Evolutionary conservation across 2,888 invertebrate species (phyloP).

Genomic region (Idaea straminata): DNA sequence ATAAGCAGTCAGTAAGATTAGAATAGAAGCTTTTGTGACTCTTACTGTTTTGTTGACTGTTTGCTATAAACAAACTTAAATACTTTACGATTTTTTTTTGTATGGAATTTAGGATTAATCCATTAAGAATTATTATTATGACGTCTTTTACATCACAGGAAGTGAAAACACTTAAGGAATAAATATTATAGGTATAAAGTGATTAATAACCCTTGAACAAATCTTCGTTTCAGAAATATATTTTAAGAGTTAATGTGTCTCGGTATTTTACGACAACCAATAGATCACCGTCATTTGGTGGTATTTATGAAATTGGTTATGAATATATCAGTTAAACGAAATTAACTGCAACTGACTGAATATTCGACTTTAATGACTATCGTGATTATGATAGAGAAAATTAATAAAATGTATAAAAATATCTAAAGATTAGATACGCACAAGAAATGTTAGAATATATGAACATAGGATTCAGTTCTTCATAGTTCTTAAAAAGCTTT

Average conservation of each 20-base stretch:
- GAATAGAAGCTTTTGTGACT: slow-evolving; percentile 36
- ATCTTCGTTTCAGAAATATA: background rate
- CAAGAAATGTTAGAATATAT: background rate
- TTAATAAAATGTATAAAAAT: background rate
- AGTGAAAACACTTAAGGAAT: slow-evolving; percentile 36
- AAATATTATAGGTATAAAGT: slow-evolving; percentile 30
- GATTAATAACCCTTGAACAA: slow-evolving; percentile 39
- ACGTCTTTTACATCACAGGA: slow-evolving; percentile 27
- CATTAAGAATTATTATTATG: background rate
- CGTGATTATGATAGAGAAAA: background rate
- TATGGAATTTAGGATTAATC: slow-evolving; percentile 17
- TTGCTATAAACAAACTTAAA: slow-evolving; percentile 34
- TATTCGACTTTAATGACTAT: background rate
- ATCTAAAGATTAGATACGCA: background rate
- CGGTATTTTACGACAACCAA: background rate
- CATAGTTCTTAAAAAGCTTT: no score
- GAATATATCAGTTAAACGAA: background rate
- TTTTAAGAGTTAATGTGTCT: background rate
- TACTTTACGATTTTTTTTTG: slow-evolving; percentile 21
- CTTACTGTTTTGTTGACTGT: slow-evolving; percentile 29
- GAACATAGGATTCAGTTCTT: no score
- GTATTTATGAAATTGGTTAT: background rate
- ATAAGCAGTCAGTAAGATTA: slow-evolving; percentile 39
- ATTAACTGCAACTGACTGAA: background rate
- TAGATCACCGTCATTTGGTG: background rate